These are phyloP conservation scores for Caenorhabditis wallacei DNA, from an alignment of 2,888 invertebrate species.

Conservation along the genomic window DNA sequence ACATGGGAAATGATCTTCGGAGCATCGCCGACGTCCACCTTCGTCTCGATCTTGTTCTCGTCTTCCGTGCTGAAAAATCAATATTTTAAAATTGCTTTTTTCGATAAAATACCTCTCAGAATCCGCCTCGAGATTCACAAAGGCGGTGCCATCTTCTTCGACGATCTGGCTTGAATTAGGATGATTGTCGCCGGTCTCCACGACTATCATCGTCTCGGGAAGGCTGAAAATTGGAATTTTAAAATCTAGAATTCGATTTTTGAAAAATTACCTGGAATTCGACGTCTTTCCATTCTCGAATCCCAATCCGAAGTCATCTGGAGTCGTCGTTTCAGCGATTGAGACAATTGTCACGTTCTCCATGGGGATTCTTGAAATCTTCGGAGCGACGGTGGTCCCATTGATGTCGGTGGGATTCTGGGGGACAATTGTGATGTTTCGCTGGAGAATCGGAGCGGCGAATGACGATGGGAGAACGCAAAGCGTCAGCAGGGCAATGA, in stretches of 20 bases:
- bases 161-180: not conserved
- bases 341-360: too few relatives aligned
- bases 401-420: not conserved
- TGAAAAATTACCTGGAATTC: too few relatives aligned
- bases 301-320: too few relatives aligned
- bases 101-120: not conserved
- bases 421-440: not conserved
- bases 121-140: not conserved
- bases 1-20: not conserved
- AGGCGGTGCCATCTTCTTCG: not conserved
- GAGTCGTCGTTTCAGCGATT: too few relatives aligned
- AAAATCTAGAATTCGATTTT: too few relatives aligned
- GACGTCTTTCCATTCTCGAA: too few relatives aligned
- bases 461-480: not conserved
- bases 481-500: constrained; percentile 44
- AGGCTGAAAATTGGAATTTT: not conserved
- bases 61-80: not conserved
- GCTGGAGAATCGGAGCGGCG: constrained; percentile 1
- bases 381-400: too few relatives aligned
- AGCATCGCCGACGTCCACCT: not conserved
- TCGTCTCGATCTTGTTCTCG: constrained; percentile 6
- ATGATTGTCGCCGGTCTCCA: not conserved
- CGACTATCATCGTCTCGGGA: not conserved
- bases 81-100: not conserved
- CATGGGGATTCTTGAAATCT: too few relatives aligned